A percentile compares a stretch with the other conserved stretches of the same genome.
Conservation (phyloP, 2,888 invertebrate genomes). For the Hydroisotoma schaefferi region DNA sequence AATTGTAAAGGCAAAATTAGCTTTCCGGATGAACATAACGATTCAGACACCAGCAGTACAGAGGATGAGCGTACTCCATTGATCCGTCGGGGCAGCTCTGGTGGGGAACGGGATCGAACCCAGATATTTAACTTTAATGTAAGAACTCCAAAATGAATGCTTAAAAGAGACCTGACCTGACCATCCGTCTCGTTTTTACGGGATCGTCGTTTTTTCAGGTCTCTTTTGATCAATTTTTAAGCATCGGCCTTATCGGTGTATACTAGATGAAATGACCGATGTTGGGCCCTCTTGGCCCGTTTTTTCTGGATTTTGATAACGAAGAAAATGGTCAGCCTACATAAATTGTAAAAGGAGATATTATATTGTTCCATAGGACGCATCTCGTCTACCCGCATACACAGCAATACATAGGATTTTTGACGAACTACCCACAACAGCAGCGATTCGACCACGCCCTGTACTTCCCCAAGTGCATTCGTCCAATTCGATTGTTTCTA, state of each 20-base stretch:
- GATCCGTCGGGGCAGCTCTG: conserved; percentile 18
- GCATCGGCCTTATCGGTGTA: too few relatives aligned
- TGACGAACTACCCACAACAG: background rate
- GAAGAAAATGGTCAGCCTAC: too few relatives aligned
- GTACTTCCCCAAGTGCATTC: background rate
- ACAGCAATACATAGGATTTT: conserved; percentile 7
- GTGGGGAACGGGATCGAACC: conserved; percentile 8
- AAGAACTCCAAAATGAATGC: too few relatives aligned
- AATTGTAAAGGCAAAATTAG: conserved; percentile 95
- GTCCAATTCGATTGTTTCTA: background rate
- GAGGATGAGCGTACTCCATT: conserved; percentile 40
- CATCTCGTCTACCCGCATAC: background rate
- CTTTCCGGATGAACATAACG: conserved; percentile 66
- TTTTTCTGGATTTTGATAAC: too few relatives aligned
- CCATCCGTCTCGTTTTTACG: too few relatives aligned
- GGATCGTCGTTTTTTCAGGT: too few relatives aligned
- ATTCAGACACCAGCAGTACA: conserved; percentile 59
- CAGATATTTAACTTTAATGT: conserved; percentile 3
- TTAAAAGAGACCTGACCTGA: too few relatives aligned
- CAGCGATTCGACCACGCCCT: background rate
- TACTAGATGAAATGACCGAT: too few relatives aligned
- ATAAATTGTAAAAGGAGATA: too few relatives aligned
- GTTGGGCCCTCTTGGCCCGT: too few relatives aligned
- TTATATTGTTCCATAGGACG: too few relatives aligned
- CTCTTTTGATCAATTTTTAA: too few relatives aligned